A percentile compares a stretch with the other conserved stretches of the same genome.
phyloP scores from a whole-genome alignment of 1,140 invertebrate species.

The Solenopsis fugax region DNA sequence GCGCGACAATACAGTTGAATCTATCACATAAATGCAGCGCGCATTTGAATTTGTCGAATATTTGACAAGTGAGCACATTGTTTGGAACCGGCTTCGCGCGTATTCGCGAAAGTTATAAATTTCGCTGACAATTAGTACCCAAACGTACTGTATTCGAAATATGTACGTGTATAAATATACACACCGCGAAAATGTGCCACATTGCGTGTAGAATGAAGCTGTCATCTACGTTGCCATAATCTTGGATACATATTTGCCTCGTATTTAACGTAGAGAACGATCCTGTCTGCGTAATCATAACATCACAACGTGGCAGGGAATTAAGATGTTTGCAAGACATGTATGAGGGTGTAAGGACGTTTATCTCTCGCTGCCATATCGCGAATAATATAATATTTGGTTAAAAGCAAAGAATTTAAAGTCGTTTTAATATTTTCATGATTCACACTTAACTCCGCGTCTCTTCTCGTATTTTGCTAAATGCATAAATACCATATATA shows the following conservation, averaged over 20 bases:
- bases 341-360: neutral
- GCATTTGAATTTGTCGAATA: slow-evolving; percentile 41
- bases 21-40: slow-evolving; percentile 20
- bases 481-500: neutral
- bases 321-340: slow-evolving; percentile 34
- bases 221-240: slow-evolving; percentile 50
- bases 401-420: slow-evolving; percentile 25
- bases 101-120: slow-evolving; percentile 37
- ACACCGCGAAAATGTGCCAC: neutral
- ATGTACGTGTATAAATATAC: neutral
- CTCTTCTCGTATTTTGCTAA: neutral
- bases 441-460: neutral
- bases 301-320: slow-evolving; percentile 6
- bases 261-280: slow-evolving; percentile 21
- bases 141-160: slow-evolving; percentile 38
- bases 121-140: slow-evolving; percentile 28
- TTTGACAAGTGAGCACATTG: slow-evolving; percentile 35
- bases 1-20: slow-evolving; percentile 16
- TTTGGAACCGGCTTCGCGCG: neutral
- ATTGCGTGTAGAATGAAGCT: slow-evolving; percentile 31
- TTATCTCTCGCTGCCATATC: slow-evolving; percentile 14
- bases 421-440: neutral
- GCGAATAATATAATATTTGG: neutral
- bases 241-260: slow-evolving; percentile 54
- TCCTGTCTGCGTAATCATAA: neutral